Evolutionary conservation across 2,113 vertebrate species (phyloP), one percentile per base, ranked within the genome.

Genomic region (Mastomys coucha): DNA sequence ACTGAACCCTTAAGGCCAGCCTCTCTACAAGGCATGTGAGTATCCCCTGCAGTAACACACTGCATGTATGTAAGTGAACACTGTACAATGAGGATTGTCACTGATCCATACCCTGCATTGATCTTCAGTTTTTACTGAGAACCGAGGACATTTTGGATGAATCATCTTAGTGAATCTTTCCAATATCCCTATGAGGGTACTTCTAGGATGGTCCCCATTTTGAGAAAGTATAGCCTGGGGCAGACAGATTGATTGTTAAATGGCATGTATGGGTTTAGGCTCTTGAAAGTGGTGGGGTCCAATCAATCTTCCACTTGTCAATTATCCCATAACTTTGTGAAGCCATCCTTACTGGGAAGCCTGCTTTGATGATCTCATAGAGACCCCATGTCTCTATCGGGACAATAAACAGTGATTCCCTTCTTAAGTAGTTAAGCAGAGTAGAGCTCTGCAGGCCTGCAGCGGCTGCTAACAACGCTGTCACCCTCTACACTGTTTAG

Each of bases 401-500:
- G 97, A 97, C 97, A 94, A 89, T 49, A 39, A 5, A 70, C 45
- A 51, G 92, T 42, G 87, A 85, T 96, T 95, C 67, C n/a, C 82
- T 89, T 89, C 92, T 88, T 88, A 95, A 33, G 31, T 49, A 91
- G 94, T 67, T 98, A 97, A 97, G 94, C 31, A 87, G 94, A 33
- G 31, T 94, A 85, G 97, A 97, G 96, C 94, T 96, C 97, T 96
- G 86, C 63, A 60, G 95, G 67, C 97, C 97, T 53, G 81, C 65
- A 56, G 98, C 5, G 77, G 22, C 97, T 77, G 93, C 97, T 98
- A 98, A 98, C 97, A 97, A 90, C 0, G 0, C 97, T 98, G 95
- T 97, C 97, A 97, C 97, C 93, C 80, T 96, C 77, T 95, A 82
- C 33, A 13, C 88, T 97, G 98, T 98, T 97, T 93, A 98, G 98